Evolutionary conservation across 1,140 invertebrate species (phyloP).

Genomic region (Dreissena polymorpha): DNA sequence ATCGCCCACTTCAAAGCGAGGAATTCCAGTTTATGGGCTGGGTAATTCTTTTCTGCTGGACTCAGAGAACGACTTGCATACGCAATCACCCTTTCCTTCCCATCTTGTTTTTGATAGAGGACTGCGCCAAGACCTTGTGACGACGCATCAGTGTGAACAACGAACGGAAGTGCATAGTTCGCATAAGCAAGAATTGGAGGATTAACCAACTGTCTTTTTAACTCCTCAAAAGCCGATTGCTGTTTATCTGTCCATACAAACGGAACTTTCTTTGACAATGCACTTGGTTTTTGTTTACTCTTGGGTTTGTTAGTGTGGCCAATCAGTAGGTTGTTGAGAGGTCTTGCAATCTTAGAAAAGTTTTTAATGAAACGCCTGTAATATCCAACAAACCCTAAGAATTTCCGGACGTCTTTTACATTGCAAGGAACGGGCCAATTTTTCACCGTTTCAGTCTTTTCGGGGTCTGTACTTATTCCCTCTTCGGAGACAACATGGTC

Average conservation of each 20-base stretch:
- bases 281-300: slow-evolving; percentile 1
- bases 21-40: slow-evolving; percentile 46
- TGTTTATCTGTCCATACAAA: slow-evolving; percentile 18
- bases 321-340: slow-evolving; percentile 32
- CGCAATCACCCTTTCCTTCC: slow-evolving; percentile 34
- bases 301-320: slow-evolving; percentile 6
- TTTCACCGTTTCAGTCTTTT: slow-evolving; percentile 21
- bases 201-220: slow-evolving; percentile 14
- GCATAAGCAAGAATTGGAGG: slow-evolving; percentile 51
- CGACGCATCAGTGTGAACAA: slow-evolving; percentile 32
- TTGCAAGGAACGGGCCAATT: background rate
- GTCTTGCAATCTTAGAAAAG: slow-evolving; percentile 53
- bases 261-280: background rate
- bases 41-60: slow-evolving; percentile 56
- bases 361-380: slow-evolving; percentile 63
- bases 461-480: slow-evolving; percentile 20
- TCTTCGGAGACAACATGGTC: slow-evolving; percentile 20
- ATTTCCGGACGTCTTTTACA: slow-evolving; percentile 42
- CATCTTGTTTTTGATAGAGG: slow-evolving; percentile 36
- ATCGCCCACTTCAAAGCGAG: slow-evolving; percentile 45
- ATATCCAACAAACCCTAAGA: slow-evolving; percentile 65
- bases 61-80: slow-evolving; percentile 51
- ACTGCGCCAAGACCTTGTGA: slow-evolving; percentile 48
- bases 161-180: slow-evolving; percentile 40
- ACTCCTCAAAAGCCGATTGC: slow-evolving; percentile 42